Conservation (phyloP, 1,140 invertebrate species). For the Heliconius hermathena region DNA sequence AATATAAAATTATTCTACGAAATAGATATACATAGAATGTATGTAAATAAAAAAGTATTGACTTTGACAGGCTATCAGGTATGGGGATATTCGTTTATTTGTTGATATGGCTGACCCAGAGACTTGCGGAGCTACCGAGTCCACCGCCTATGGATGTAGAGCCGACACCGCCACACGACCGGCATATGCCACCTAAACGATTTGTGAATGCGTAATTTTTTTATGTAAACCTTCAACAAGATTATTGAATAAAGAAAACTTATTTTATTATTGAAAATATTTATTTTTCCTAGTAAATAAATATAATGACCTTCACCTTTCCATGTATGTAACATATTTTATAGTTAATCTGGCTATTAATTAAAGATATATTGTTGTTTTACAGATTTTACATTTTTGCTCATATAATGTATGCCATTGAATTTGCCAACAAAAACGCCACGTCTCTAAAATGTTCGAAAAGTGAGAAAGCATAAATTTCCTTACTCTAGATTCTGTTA, state of each 20-base stretch:
- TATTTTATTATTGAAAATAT: background rate
- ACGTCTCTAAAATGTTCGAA: too few relatives aligned
- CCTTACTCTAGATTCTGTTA: too few relatives aligned
- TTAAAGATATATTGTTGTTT: too few relatives aligned
- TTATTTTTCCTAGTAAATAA: background rate
- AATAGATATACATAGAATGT: background rate
- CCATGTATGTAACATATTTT: too few relatives aligned
- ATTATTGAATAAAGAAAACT: background rate
- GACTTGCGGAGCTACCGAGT: slow-evolving; percentile 52
- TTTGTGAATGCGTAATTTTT: background rate
- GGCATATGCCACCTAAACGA: slow-evolving; percentile 42
- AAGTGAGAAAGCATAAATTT: too few relatives aligned
- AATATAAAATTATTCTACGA: too few relatives aligned
- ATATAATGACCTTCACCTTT: background rate
- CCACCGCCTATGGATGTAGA: slow-evolving; percentile 44
- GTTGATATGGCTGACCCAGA: slow-evolving; percentile 59
- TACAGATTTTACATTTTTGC: too few relatives aligned
- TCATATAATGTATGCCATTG: too few relatives aligned
- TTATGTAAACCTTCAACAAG: background rate
- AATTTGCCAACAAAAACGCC: too few relatives aligned
- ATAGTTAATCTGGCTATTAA: too few relatives aligned
- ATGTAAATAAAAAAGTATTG: too few relatives aligned
- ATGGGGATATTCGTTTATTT: slow-evolving; percentile 54
- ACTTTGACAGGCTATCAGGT: slow-evolving; percentile 44
- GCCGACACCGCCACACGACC: slow-evolving; percentile 39